These are phyloP conservation scores for Sternotherus odoratus DNA, from an alignment of 2,797 vertebrate genomes.

Conservation along the genomic window DNA sequence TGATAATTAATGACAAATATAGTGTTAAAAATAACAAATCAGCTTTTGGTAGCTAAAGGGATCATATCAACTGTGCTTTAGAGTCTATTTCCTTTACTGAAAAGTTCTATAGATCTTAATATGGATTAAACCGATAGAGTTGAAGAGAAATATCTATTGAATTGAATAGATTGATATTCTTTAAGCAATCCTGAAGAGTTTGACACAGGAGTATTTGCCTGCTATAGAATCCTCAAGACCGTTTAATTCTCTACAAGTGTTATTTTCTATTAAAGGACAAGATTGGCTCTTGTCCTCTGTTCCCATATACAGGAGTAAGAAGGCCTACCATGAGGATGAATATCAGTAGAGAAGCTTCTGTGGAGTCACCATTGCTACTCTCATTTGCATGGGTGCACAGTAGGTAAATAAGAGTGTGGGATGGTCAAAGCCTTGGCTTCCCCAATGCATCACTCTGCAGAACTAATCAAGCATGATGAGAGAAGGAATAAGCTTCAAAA, in stretches of 20 bases:
- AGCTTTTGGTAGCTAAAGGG: slow-evolving; percentile 23
- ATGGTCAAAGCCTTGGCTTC: neutral
- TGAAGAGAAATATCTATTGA: neutral
- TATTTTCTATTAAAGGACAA: slow-evolving; percentile 12
- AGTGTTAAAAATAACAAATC: slow-evolving; percentile 7
- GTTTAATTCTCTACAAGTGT: neutral
- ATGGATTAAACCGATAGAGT: neutral
- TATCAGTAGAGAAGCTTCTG: neutral
- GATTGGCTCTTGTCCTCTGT: neutral
- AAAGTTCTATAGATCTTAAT: rapidly evolving
- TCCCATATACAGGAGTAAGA: neutral
- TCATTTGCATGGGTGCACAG: neutral
- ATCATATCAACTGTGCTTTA: neutral
- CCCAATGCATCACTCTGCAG: neutral
- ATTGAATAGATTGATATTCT: neutral
- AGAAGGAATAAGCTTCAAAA: neutral
- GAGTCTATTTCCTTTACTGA: neutral
- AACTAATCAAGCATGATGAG: neutral
- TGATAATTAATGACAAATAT: slow-evolving; percentile 18
- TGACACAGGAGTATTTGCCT: neutral
- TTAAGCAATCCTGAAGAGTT: neutral
- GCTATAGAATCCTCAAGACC: neutral
- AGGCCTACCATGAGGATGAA: neutral
- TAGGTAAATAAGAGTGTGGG: neutral
- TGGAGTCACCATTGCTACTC: neutral